Evolutionary conservation across 2,797 vertebrate species (phyloP).

Genomic region (Galaxias olidus): DNA sequence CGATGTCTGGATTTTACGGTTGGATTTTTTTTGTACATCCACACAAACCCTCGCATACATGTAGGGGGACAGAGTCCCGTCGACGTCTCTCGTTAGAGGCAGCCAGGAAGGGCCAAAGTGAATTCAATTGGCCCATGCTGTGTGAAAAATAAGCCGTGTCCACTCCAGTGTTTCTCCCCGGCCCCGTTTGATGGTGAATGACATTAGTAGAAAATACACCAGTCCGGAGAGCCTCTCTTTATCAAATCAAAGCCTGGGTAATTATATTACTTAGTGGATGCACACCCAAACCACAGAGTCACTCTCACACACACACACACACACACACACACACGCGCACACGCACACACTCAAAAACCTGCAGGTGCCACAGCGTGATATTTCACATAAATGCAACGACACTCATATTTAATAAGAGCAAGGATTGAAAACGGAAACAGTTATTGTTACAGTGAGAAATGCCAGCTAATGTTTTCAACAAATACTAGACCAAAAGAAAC

Average conservation of each 20-base stretch:
- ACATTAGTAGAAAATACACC: conserved; percentile 42
- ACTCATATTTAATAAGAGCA: neutral
- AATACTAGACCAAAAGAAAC: neutral
- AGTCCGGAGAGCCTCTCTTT: conserved; percentile 54
- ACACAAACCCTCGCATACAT: neutral
- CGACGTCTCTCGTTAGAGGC: conserved; percentile 9
- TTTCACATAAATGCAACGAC: neutral
- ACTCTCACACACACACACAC: conserved; percentile 1
- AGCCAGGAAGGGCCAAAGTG: conserved; percentile 34
- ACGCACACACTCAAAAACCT: neutral
- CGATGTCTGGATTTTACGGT: neutral
- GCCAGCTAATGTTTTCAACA: too few species aligned
- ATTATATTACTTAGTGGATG: conserved; percentile 38
- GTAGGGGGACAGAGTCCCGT: neutral
- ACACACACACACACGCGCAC: conserved; percentile 14
- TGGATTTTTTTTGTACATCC: neutral
- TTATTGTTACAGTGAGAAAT: too few species aligned
- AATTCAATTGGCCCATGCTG: conserved; percentile 48
- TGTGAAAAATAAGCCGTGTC: conserved; percentile 53
- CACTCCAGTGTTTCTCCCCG: conserved; percentile 46
- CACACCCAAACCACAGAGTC: neutral
- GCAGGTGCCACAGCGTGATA: neutral
- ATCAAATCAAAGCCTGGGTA: conserved; percentile 61
- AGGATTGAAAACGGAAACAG: too few species aligned
- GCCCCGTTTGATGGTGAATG: conserved; percentile 55